These are phyloP conservation scores for Nesospiza acunhae DNA, from an alignment of 2,113 vertebrate genomes.

Conservation along the genomic window DNA sequence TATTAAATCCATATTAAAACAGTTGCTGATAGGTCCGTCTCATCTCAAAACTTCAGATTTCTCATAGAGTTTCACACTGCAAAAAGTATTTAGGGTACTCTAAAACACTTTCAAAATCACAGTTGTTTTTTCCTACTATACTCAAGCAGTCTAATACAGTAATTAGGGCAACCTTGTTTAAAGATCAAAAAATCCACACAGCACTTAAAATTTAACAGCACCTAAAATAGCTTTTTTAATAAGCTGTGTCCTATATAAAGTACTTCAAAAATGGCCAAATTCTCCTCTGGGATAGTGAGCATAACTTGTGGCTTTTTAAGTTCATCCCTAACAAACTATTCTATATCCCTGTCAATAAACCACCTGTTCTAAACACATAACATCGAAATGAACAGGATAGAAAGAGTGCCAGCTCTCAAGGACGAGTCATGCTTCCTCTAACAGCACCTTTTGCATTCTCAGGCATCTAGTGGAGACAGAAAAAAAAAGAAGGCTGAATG, in stretches of 20 bases:
- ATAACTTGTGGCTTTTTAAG: background rate
- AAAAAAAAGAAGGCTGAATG: background rate
- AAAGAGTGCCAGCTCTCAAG: background rate
- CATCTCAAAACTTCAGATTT: background rate
- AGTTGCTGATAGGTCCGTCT: background rate
- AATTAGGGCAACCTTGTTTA: conserved; percentile 16
- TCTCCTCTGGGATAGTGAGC: background rate
- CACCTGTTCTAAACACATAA: background rate
- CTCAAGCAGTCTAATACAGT: background rate
- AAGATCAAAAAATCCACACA: background rate
- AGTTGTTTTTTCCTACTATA: background rate
- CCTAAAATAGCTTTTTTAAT: background rate
- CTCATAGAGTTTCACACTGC: background rate
- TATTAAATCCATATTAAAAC: background rate
- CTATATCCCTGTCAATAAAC: background rate
- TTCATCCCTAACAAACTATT: background rate
- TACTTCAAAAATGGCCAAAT: background rate
- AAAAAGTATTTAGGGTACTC: background rate
- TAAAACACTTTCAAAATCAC: background rate
- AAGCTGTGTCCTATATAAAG: background rate
- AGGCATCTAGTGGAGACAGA: background rate
- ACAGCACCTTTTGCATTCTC: background rate
- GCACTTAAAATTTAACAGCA: background rate
- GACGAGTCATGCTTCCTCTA: background rate
- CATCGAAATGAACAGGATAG: background rate